Evolutionary conservation across 2,113 vertebrate species (phyloP).

Genomic region (Psilopsiagon aymara): DNA sequence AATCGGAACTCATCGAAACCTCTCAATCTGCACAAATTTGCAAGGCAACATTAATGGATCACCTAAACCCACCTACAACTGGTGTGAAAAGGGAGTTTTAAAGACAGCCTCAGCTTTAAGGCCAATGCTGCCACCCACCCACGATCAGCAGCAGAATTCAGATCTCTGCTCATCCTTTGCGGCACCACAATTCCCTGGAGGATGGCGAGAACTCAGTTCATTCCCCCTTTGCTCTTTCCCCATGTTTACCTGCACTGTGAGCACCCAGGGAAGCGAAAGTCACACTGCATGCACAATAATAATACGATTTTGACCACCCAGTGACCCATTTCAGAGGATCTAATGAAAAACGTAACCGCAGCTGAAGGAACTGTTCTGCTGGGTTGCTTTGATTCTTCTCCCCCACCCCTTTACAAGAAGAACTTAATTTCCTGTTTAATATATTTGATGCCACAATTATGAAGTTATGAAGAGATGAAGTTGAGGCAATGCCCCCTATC

Average conservation of each 20-base stretch:
- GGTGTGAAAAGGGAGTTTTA: neutral
- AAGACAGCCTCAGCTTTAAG: neutral
- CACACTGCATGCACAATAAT: neutral
- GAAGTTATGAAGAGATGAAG: neutral
- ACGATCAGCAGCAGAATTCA: neutral
- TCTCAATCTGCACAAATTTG: neutral
- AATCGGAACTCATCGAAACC: neutral
- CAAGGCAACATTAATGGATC: fast-evolving
- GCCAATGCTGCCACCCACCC: fast-evolving
- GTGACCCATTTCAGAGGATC: slow-evolving; percentile 1
- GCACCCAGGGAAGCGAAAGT: neutral
- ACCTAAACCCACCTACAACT: neutral
- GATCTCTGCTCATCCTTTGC: neutral
- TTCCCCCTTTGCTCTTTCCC: neutral
- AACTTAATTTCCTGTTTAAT: slow-evolving; percentile 31
- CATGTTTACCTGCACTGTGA: neutral
- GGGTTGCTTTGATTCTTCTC: neutral
- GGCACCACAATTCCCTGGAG: neutral
- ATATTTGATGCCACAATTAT: neutral
- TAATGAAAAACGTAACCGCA: slow-evolving; percentile 22
- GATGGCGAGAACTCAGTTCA: fast-evolving
- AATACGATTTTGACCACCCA: neutral
- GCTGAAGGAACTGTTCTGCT: neutral
- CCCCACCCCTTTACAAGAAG: neutral
- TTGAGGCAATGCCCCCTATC: neutral